Evolutionary conservation across 2,797 vertebrate genomes (phyloP).

Genomic region (Pipistrellus pygmaeus): DNA sequence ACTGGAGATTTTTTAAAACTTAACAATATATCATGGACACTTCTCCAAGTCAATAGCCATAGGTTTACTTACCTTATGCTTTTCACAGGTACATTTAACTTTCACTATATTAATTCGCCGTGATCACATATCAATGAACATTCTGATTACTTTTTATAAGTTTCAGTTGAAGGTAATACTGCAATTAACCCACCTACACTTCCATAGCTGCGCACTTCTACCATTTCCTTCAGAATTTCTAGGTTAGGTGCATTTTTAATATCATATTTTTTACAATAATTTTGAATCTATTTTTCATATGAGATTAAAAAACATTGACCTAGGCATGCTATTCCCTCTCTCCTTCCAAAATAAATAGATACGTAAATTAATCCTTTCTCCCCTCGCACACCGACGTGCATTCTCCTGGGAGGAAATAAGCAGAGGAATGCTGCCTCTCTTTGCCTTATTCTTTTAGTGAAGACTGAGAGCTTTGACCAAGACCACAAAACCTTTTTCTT

Average conservation of each 20-base stretch:
- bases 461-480: background rate
- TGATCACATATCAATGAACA: background rate
- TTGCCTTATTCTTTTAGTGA: slow-evolving; percentile 23
- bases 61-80: background rate
- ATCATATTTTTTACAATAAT: slow-evolving; percentile 10
- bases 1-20: background rate
- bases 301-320: background rate
- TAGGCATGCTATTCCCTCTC: background rate
- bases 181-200: background rate
- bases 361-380: background rate
- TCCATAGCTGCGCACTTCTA: background rate
- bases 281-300: background rate
- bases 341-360: background rate
- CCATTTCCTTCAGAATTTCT: background rate
- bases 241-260: background rate
- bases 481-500: background rate
- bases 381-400: background rate
- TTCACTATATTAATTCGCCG: background rate
- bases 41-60: slow-evolving; percentile 5
- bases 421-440: background rate
- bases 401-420: background rate
- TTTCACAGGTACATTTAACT: background rate
- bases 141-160: background rate
- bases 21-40: background rate
- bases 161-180: background rate